Conservation (phyloP, 2,113 vertebrate genomes). For the Ammospiza nelsoni region DNA sequence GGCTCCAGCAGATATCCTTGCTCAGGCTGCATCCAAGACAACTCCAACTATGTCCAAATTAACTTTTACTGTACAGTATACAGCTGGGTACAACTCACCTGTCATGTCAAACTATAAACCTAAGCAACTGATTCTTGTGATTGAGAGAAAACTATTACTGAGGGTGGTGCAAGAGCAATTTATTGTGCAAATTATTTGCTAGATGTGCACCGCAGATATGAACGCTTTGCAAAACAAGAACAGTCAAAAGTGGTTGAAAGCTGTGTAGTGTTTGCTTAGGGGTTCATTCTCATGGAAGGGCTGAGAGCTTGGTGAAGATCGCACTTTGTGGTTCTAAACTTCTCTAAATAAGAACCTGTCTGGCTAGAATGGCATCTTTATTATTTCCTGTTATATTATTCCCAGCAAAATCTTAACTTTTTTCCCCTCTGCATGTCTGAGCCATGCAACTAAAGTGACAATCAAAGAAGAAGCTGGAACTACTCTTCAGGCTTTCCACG, state of each 20-base stretch:
- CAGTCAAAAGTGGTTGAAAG: not conserved
- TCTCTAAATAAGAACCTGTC: not conserved
- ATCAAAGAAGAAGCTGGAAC: not conserved
- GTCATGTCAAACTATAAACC: not conserved
- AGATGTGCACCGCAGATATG: not conserved
- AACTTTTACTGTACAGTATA: not conserved
- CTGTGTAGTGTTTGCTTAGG: not conserved
- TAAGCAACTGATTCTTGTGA: not conserved
- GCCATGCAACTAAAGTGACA: not conserved
- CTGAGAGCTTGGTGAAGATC: not conserved
- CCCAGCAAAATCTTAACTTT: not conserved
- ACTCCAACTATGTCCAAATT: not conserved
- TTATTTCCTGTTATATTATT: not conserved
- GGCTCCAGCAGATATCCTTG: not conserved
- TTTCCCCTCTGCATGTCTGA: not conserved
- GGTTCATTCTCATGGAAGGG: not conserved
- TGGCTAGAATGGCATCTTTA: not conserved
- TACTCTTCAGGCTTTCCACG: not conserved
- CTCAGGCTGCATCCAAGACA: not conserved
- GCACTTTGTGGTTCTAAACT: not conserved
- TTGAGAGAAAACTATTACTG: not conserved
- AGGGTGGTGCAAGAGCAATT: not conserved
- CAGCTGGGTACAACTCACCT: not conserved
- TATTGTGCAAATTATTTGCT: not conserved
- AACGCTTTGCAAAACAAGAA: not conserved